A percentile compares a stretch with the other conserved stretches of the same genome.
Conservation (phyloP, 2,113 vertebrate species). For the Petrocephalus zakoni region DNA sequence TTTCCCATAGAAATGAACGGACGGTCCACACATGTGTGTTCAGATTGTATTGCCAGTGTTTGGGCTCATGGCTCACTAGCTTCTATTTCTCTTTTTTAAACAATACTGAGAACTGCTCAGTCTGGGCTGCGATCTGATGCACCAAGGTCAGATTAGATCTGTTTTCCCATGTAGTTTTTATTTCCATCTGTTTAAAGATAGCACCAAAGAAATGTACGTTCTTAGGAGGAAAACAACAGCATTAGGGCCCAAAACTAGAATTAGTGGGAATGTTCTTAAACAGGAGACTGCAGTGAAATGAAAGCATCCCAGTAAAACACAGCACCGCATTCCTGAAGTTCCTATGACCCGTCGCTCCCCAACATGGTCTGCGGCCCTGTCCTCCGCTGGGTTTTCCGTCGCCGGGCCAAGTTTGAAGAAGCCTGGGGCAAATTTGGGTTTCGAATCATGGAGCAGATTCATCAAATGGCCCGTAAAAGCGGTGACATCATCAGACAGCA, state of each 20-base stretch:
- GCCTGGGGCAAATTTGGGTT: slow-evolving; percentile 48
- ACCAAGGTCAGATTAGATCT: slow-evolving; percentile 65
- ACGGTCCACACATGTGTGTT: neutral
- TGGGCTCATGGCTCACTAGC: slow-evolving; percentile 27
- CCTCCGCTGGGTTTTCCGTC: slow-evolving; percentile 58
- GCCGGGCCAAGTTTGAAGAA: slow-evolving; percentile 55
- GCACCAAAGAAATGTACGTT: slow-evolving; percentile 59
- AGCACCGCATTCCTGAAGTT: slow-evolving; percentile 48
- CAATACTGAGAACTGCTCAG: slow-evolving; percentile 68
- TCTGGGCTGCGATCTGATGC: slow-evolving; percentile 62
- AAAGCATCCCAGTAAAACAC: slow-evolving; percentile 37
- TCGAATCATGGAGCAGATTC: slow-evolving; percentile 55
- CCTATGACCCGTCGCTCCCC: slow-evolving; percentile 33
- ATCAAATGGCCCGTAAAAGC: slow-evolving; percentile 51
- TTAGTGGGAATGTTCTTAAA: slow-evolving; percentile 47
- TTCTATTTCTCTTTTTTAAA: slow-evolving; percentile 59
- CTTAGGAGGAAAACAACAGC: slow-evolving; percentile 47
- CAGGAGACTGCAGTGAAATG: slow-evolving; percentile 47
- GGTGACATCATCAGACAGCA: slow-evolving; percentile 52
- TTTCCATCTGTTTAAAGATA: slow-evolving; percentile 62
- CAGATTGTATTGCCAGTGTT: neutral
- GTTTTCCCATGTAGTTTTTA: slow-evolving; percentile 24
- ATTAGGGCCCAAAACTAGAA: slow-evolving; percentile 40
- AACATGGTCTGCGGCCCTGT: slow-evolving; percentile 44
- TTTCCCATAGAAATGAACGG: no score